Percentiles rank a stretch among this genome's conserved stretches.
Conservation (phyloP, 2,113 vertebrate species). For the Sardina pilchardus region DNA sequence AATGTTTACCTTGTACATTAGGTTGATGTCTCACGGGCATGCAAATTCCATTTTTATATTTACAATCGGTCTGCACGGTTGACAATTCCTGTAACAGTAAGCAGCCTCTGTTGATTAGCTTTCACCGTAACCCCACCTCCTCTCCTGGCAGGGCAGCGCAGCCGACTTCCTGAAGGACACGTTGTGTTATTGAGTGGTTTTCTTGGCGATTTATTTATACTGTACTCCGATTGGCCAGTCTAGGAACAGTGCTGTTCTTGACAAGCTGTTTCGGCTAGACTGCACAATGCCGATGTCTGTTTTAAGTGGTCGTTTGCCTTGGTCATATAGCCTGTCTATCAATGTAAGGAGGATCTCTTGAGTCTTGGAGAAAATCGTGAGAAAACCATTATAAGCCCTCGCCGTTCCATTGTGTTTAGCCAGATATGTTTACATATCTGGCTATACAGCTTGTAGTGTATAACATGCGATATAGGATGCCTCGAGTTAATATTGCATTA, state of each 20-base stretch:
- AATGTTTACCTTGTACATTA: slow-evolving; percentile 12
- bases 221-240: slow-evolving; percentile 55
- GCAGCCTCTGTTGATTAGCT: slow-evolving; percentile 52
- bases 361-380: background rate
- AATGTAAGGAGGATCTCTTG: background rate
- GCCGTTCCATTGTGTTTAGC: background rate
- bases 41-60: slow-evolving; percentile 52
- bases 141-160: slow-evolving; percentile 49
- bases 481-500: background rate
- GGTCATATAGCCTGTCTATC: background rate
- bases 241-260: background rate
- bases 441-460: background rate
- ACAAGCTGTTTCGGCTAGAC: slow-evolving; percentile 15
- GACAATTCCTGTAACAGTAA: slow-evolving; percentile 36
- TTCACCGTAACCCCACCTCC: slow-evolving; percentile 17
- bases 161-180: slow-evolving; percentile 46
- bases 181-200: slow-evolving; percentile 53
- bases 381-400: background rate
- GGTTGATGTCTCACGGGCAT: slow-evolving; percentile 65
- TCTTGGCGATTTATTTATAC: slow-evolving; percentile 49
- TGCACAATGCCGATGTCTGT: background rate
- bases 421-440: background rate
- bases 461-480: background rate
- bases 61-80: slow-evolving; percentile 47
- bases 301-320: background rate